Conservation (phyloP, 2,888 invertebrate species). For the Taphrorychus bicolor region DNA sequence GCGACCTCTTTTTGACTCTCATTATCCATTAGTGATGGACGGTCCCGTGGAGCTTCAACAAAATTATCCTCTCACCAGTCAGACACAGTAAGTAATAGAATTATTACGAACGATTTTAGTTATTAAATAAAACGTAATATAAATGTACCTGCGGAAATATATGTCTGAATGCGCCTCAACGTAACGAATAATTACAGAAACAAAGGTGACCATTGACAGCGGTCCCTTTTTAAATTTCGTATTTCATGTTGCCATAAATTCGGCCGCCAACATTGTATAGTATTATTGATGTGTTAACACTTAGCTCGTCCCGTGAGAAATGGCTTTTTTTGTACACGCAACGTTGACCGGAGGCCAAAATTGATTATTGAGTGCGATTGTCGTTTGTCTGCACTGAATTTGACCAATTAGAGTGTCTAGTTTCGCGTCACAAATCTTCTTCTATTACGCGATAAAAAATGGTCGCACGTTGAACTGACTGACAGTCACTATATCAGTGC, state of each 20-base stretch:
- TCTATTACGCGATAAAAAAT: neutral
- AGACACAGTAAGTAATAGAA: too few relatives aligned
- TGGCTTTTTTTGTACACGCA: slow-evolving; percentile 22
- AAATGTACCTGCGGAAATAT: too few relatives aligned
- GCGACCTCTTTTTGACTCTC: too few relatives aligned
- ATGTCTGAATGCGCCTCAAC: too few relatives aligned
- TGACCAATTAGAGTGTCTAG: neutral
- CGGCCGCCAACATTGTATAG: slow-evolving; percentile 54
- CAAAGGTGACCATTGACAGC: neutral
- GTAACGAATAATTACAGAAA: neutral
- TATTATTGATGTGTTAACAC: slow-evolving; percentile 56
- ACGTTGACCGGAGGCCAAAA: slow-evolving; percentile 8
- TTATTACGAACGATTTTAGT: too few relatives aligned
- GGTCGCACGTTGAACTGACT: too few relatives aligned
- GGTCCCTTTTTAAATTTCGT: neutral
- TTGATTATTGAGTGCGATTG: slow-evolving; percentile 17
- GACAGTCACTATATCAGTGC: too few relatives aligned
- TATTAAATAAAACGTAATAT: too few relatives aligned
- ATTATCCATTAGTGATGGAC: too few relatives aligned
- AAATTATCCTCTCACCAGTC: too few relatives aligned
- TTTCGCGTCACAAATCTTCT: neutral
- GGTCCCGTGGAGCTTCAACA: too few relatives aligned
- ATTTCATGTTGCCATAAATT: slow-evolving; percentile 52
- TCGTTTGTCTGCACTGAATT: neutral
- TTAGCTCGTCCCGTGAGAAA: slow-evolving; percentile 48